These are phyloP conservation scores for Alectoris magna DNA, from an alignment of 2,797 vertebrate genomes.

Conservation along the genomic window DNA sequence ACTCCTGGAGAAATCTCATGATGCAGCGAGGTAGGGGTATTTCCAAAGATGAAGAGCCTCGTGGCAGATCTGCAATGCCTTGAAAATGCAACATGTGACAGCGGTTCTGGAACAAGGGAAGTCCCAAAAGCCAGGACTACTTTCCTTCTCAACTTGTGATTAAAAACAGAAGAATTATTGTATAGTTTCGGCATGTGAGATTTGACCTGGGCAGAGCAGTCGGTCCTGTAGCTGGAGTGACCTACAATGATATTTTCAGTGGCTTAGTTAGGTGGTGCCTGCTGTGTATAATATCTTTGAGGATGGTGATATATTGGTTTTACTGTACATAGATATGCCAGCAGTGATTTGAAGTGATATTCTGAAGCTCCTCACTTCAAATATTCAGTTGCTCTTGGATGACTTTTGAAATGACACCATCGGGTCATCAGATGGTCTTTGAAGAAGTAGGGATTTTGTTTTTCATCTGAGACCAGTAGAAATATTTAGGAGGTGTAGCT, in stretches of 20 bases:
- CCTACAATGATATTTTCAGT: conserved; percentile 43
- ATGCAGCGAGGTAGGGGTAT: neutral
- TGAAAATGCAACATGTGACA: conserved; percentile 32
- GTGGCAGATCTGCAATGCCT: neutral
- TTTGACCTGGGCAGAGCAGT: conserved; percentile 5
- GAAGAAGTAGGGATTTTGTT: conserved; percentile 18
- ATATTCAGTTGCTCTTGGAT: conserved; percentile 18
- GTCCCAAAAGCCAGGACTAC: neutral
- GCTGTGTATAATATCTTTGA: conserved; percentile 39
- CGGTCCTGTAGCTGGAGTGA: neutral
- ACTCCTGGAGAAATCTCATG: neutral
- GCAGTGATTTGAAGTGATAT: conserved; percentile 13
- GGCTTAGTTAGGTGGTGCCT: conserved; percentile 38
- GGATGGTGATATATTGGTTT: neutral
- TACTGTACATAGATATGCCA: conserved; percentile 5
- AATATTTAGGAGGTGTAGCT: neutral
- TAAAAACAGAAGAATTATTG: conserved; percentile 40
- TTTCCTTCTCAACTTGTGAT: neutral
- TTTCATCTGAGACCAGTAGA: conserved; percentile 1
- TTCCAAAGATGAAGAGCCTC: neutral
- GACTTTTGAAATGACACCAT: conserved; percentile 39
- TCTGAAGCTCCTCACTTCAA: conserved; percentile 22
- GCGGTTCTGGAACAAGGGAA: conserved; percentile 2
- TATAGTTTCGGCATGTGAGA: conserved; percentile 15
- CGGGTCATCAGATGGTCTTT: conserved; percentile 16